phyloP scores from a whole-genome alignment of 2,797 vertebrate genomes.

The Acrocephalus scirpaceus region DNA sequence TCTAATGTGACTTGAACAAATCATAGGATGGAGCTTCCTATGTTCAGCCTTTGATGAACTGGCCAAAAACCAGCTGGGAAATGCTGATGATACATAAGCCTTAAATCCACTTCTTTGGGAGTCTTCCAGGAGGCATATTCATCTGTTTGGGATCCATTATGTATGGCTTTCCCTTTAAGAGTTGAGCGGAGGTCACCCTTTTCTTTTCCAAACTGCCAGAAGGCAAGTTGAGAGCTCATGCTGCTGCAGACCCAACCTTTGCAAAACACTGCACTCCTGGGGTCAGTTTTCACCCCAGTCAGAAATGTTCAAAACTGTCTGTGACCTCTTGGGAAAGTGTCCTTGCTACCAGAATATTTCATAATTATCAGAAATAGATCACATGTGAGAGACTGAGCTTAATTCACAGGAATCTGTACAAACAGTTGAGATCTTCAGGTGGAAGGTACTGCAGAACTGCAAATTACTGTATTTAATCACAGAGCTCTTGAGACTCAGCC shows the following conservation, averaged over 20 bases:
- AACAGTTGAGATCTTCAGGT: not conserved
- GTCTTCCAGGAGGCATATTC: not conserved
- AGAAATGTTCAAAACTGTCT: not conserved
- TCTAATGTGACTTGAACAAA: not conserved
- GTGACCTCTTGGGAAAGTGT: not conserved
- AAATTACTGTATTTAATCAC: slow-evolving; percentile 46
- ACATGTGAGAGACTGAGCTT: not conserved
- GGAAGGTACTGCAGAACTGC: slow-evolving; percentile 10
- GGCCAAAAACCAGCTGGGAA: not conserved
- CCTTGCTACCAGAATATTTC: not conserved
- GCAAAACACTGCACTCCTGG: not conserved
- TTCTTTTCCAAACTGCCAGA: not conserved
- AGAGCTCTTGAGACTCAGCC: slow-evolving; percentile 47
- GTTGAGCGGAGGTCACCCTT: not conserved
- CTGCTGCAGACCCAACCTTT: not conserved
- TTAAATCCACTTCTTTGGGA: not conserved
- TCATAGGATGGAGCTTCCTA: not conserved
- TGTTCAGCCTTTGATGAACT: not conserved
- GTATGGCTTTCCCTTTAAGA: not conserved
- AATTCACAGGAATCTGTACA: not conserved
- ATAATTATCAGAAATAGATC: not conserved
- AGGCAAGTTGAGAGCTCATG: rapidly evolving
- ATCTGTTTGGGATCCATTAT: not conserved
- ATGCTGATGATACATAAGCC: not conserved
- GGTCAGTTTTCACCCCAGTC: not conserved